Evolutionary conservation across 2,797 vertebrate species (phyloP).

Genomic region (Bovichtus diacanthus): DNA sequence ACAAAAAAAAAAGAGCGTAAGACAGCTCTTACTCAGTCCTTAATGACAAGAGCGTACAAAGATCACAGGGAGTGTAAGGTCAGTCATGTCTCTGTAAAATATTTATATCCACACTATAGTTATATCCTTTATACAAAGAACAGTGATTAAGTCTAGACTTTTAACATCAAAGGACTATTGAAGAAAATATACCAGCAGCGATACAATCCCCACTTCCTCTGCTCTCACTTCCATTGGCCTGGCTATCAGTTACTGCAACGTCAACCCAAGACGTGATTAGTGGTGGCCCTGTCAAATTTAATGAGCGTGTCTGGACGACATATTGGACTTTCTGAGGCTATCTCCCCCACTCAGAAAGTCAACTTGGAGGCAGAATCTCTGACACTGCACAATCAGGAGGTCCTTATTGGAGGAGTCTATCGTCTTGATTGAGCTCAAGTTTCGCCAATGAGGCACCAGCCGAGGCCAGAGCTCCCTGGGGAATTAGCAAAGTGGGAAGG

Average conservation of each 20-base stretch:
- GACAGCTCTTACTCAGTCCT: neutral
- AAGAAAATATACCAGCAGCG: conserved; percentile 27
- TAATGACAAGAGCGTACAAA: neutral
- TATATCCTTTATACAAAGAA: neutral
- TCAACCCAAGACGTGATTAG: conserved; percentile 60
- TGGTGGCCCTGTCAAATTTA: conserved; percentile 47
- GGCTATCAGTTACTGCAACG: conserved; percentile 71
- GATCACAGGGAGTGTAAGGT: neutral
- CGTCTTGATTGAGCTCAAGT: conserved; percentile 82
- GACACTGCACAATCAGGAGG: conserved; percentile 80
- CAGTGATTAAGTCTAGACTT: neutral
- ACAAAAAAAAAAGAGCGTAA: too few relatives aligned
- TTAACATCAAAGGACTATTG: conserved; percentile 5
- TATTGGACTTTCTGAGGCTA: conserved; percentile 44
- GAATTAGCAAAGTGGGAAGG: conserved; percentile 73
- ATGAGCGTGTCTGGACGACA: conserved; percentile 52
- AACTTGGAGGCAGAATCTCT: conserved; percentile 72
- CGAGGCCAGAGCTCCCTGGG: conserved; percentile 58
- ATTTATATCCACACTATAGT: neutral
- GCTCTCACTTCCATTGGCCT: conserved; percentile 21
- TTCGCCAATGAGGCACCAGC: conserved; percentile 79
- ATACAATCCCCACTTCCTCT: conserved; percentile 27
- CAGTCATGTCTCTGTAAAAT: neutral
- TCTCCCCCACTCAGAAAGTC: conserved; percentile 47
- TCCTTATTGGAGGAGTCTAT: conserved; percentile 71